Evolutionary conservation across 2,113 vertebrate genomes (phyloP).

Genomic region (Corythoichthys haematopterus): DNA sequence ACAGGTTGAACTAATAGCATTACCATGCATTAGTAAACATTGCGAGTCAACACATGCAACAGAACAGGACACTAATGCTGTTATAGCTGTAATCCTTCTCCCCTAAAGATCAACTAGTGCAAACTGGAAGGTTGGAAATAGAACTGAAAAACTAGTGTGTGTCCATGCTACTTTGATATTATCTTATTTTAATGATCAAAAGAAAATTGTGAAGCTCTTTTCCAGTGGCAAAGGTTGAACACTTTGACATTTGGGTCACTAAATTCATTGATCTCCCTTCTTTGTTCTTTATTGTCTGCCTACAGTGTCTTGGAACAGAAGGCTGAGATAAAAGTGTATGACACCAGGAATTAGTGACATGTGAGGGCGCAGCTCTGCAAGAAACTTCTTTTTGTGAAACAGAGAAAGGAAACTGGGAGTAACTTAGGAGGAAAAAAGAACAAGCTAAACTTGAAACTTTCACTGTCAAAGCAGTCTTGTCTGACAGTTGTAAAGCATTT

Average conservation of each 20-base stretch:
- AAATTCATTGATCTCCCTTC: conserved; percentile 26
- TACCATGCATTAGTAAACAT: not conserved
- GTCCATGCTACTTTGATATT: conserved; percentile 28
- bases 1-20: conserved; percentile 7
- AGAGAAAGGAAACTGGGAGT: not conserved
- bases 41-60: not conserved
- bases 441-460: not conserved
- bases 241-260: conserved; percentile 14
- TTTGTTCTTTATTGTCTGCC: conserved; percentile 26
- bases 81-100: not conserved
- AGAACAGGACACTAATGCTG: not conserved
- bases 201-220: conserved; percentile 26
- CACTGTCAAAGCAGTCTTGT: not conserved
- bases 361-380: not conserved
- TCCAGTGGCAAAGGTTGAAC: conserved; percentile 14
- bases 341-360: not conserved
- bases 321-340: conserved; percentile 10
- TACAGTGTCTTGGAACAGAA: not conserved
- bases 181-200: conserved; percentile 45
- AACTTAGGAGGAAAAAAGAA: not conserved
- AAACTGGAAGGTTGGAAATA: not conserved
- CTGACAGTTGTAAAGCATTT: not conserved
- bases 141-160: conserved; percentile 4
- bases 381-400: not conserved
- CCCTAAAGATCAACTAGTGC: not conserved